Percentiles rank a stretch among this genome's conserved stretches.
These are phyloP conservation scores for Oreortyx pictus DNA, from an alignment of 2,797 vertebrate genomes.

Conservation along the genomic window DNA sequence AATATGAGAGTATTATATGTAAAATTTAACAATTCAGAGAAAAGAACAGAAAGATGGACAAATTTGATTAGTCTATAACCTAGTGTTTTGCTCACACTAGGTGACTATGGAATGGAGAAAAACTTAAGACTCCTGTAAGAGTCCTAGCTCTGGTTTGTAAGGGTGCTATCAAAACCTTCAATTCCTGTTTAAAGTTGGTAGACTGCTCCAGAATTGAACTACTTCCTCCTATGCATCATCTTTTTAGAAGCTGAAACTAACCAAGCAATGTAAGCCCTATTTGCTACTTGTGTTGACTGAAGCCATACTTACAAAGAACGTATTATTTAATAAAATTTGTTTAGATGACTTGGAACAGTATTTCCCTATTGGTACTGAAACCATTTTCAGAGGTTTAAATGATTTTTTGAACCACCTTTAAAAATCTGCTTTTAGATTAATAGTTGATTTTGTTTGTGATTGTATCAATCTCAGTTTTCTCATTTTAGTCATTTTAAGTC, in stretches of 20 bases:
- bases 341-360: neutral
- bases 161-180: neutral
- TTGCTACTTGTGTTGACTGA: neutral
- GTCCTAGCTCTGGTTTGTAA: neutral
- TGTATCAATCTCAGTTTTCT: neutral
- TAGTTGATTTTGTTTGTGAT: neutral
- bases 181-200: neutral
- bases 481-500: neutral
- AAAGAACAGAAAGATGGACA: neutral
- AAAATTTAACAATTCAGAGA: neutral
- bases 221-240: neutral
- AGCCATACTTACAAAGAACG: neutral
- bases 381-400: neutral
- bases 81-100: neutral
- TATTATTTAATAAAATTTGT: neutral
- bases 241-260: accelerated
- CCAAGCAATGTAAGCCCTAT: neutral
- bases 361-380: neutral
- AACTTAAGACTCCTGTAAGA: neutral
- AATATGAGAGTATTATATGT: neutral
- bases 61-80: accelerated
- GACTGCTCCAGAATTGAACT: neutral
- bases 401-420: neutral
- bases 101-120: neutral
- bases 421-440: neutral